Evolutionary conservation across 1,140 invertebrate genomes (phyloP), one percentile per base, ranked within the genome.

Genomic region (Dendrolimus kikuchii): DNA sequence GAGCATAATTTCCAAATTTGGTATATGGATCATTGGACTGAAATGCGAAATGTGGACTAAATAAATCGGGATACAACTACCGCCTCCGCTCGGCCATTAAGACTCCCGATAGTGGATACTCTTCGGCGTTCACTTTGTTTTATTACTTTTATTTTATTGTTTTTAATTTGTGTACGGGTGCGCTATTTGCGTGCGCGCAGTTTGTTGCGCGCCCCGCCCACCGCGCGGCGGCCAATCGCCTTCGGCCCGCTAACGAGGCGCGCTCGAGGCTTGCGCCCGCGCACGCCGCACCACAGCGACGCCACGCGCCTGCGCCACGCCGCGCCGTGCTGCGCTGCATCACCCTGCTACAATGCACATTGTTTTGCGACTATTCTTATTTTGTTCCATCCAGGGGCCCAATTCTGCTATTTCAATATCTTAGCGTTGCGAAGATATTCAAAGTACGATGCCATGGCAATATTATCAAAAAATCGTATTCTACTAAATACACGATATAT

Each of bases 131-230:
- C 68, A 74, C 67, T 74, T 82, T 82, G 75, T 83, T 83, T 83
- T 84, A 83, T 83, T 82, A 86, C 70, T 81, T 77, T 80, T 69
- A 82, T 86, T 86, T 86, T 86, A 86, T 86, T 86, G 81, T 84
- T 84, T 23, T 86, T 86, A 86, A 86, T 86, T 84, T 77, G 81
- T 80, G 78, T 74, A 72, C 72, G 73, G 79, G 68, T 81, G 78
- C 75, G 80, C 75, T 81, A 81, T 83, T 83, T 82, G 82, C 82
- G 82, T 83, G 79, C 68, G 80, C 82, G 79, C 78, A 81, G 78
- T 77, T 77, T 82, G 77, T 80, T 79, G 77, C 82, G 68, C 64
- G 80, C 79, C 80, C 72, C 77, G 78, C 81, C 83, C 80, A 77
- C 68, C 70, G 59, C 47, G 55, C 67, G 64, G 45, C 71, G 73